Percentiles rank a stretch among this genome's conserved stretches.
Evolutionary conservation across 1,140 invertebrate species (phyloP).

Genomic region (Bathynomus jamesi): DNA sequence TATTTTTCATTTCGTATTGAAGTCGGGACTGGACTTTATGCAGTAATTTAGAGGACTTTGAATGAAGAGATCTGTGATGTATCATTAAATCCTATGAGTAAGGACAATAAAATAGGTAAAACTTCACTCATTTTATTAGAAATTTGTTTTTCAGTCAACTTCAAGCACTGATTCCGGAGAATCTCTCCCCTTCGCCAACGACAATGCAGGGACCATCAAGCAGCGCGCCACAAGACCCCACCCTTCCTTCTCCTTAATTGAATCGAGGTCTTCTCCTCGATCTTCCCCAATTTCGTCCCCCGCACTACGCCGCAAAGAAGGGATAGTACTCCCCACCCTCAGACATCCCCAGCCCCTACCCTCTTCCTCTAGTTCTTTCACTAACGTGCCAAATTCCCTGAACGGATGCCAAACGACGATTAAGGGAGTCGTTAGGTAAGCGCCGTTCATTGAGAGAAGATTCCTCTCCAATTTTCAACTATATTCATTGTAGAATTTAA

Average conservation of each 20-base stretch:
- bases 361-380: not conserved
- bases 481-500: no score
- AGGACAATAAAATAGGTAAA: no score
- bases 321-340: not conserved
- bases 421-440: no score
- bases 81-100: no score
- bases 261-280: constrained; percentile 13
- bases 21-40: no score
- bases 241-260: constrained; percentile 17
- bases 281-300: not conserved
- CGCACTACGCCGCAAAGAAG: not conserved
- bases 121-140: not conserved
- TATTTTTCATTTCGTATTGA: not conserved
- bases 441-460: no score
- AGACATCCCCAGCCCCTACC: not conserved
- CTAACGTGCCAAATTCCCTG: not conserved
- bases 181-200: constrained; percentile 95
- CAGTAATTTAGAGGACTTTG: no score
- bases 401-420: not conserved
- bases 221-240: constrained; percentile 48
- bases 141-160: constrained; percentile 59
- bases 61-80: no score
- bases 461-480: no score
- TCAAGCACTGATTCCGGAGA: constrained; percentile 87
- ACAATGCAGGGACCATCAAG: constrained; percentile 96